These are phyloP conservation scores for Machaerirhynchus nigripectus DNA, from an alignment of 2,113 vertebrate species.

Conservation along the genomic window DNA sequence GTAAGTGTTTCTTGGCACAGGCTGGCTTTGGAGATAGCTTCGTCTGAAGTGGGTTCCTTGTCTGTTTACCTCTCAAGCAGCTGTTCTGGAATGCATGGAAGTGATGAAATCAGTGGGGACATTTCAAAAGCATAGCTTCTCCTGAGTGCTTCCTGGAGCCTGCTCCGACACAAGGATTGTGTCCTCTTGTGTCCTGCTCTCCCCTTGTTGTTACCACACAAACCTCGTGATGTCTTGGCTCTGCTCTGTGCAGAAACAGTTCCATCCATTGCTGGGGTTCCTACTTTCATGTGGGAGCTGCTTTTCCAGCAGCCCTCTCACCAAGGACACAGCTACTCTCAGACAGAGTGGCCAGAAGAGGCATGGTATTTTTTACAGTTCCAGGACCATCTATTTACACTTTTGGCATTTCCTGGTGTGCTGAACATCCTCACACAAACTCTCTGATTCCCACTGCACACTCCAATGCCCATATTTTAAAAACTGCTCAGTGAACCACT, in stretches of 20 bases:
- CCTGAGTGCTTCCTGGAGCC: slow-evolving; percentile 3
- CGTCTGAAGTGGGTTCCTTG: background rate
- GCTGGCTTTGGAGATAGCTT: background rate
- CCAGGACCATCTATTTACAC: background rate
- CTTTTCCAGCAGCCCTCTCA: background rate
- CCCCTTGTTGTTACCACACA: slow-evolving; percentile 16
- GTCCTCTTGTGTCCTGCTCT: background rate
- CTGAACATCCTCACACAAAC: background rate
- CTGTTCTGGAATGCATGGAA: background rate
- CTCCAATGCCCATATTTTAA: background rate
- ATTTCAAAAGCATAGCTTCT: slow-evolving; percentile 1
- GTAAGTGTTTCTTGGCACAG: background rate
- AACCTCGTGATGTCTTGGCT: slow-evolving; percentile 26
- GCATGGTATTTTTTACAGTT: background rate
- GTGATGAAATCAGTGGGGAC: background rate
- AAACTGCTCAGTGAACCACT: background rate
- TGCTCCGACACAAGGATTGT: background rate
- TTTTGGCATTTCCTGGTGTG: background rate
- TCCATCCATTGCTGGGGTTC: background rate
- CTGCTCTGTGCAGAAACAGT: background rate
- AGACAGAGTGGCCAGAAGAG: background rate
- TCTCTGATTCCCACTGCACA: background rate
- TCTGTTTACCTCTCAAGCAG: background rate
- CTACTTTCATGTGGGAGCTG: slow-evolving; percentile 20
- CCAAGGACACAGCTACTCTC: background rate